phyloP scores from a whole-genome alignment of 2,888 invertebrate genomes.

The Nomada ruficornis region DNA sequence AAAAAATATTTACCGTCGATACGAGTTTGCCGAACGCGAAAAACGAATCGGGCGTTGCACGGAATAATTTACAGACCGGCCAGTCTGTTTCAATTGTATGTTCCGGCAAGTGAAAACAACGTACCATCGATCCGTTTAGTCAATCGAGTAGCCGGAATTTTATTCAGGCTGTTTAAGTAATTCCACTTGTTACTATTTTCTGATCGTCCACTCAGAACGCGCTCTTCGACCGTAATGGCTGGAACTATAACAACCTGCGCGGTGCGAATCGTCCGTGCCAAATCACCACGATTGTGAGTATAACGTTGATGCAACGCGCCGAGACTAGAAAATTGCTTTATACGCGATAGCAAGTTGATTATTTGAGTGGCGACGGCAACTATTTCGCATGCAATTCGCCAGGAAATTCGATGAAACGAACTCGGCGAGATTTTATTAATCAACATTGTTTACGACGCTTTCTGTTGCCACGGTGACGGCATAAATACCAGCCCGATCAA shows the following conservation, averaged over 20 bases:
- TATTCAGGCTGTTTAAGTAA: conserved; percentile 42
- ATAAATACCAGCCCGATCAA: neutral
- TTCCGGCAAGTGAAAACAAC: conserved; percentile 36
- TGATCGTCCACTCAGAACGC: neutral
- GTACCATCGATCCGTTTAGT: conserved; percentile 62
- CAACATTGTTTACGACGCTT: neutral
- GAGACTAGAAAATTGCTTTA: neutral
- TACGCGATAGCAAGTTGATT: conserved; percentile 35
- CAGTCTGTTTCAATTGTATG: conserved; percentile 29
- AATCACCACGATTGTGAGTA: conserved; percentile 57
- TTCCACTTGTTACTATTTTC: conserved; percentile 53
- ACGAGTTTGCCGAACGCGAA: neutral
- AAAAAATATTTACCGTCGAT: conserved; percentile 43
- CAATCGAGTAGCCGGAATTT: conserved; percentile 36
- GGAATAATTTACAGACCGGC: conserved; percentile 56
- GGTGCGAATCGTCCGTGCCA: conserved; percentile 62
- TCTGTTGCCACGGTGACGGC: neutral
- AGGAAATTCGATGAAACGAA: neutral
- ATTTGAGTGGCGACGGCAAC: neutral
- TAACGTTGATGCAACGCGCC: conserved; percentile 2
- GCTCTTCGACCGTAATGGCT: conserved; percentile 32
- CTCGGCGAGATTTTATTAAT: conserved; percentile 11
- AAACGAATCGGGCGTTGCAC: conserved; percentile 15
- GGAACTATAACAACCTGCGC: conserved; percentile 56
- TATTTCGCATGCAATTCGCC: neutral